Evolutionary conservation across 2,113 vertebrate genomes (phyloP).

Genomic region (Anguilla japonica): DNA sequence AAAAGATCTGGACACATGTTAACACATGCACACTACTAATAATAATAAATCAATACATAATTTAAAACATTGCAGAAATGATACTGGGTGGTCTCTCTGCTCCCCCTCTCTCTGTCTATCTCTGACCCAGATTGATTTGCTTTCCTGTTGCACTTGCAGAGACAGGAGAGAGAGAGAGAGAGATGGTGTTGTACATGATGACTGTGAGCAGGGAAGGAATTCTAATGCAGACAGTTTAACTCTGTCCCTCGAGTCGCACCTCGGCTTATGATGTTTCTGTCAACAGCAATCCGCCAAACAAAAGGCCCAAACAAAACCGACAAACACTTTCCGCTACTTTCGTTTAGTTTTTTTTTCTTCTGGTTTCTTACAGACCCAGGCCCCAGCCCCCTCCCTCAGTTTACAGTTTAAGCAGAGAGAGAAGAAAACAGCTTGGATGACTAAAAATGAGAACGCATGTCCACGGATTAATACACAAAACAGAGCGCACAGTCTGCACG

Average conservation of each 20-base stretch:
- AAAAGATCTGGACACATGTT: no score
- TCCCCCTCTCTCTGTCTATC: background rate
- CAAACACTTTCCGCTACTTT: slow-evolving; percentile 31
- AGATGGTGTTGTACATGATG: slow-evolving; percentile 32
- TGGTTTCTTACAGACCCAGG: slow-evolving; percentile 1
- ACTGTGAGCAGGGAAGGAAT: slow-evolving; percentile 24
- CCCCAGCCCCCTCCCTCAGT: background rate
- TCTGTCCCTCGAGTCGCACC: slow-evolving; percentile 26
- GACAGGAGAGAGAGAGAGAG: slow-evolving; percentile 16
- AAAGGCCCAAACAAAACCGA: slow-evolving; percentile 44
- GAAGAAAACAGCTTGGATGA: slow-evolving; percentile 3
- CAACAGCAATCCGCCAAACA: slow-evolving; percentile 45
- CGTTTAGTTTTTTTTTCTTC: slow-evolving; percentile 7
- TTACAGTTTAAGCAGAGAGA: slow-evolving; percentile 18
- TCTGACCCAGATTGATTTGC: slow-evolving; percentile 28
- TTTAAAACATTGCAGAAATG: no score
- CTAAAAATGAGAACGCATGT: no score
- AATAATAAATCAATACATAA: background rate
- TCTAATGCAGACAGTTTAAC: slow-evolving; percentile 30
- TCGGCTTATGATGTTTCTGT: slow-evolving; percentile 48
- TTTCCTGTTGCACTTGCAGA: slow-evolving; percentile 9
- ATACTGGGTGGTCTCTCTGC: background rate
- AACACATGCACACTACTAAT: background rate
- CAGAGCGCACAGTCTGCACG: no score
- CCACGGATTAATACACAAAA: no score